A percentile compares a stretch with the other conserved stretches of the same genome.
Evolutionary conservation across 2,797 vertebrate genomes (phyloP).

Genomic region (Leptatherina wallacei): DNA sequence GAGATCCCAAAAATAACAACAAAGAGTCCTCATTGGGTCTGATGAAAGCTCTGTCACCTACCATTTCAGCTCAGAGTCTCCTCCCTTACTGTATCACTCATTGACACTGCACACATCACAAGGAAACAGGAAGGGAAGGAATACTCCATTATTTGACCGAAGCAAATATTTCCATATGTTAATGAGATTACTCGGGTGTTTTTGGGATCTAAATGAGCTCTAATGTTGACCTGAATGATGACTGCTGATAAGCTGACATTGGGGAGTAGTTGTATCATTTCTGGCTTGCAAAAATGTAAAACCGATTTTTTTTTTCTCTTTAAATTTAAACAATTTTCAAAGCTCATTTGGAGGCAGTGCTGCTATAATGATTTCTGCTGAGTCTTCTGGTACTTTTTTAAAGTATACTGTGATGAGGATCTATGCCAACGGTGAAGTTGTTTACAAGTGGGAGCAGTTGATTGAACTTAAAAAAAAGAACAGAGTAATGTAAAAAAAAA

Average conservation of each 20-base stretch:
- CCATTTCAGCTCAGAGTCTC: slow-evolving; percentile 76
- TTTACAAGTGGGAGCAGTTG: too few relatives aligned
- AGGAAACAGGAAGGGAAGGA: slow-evolving; percentile 54
- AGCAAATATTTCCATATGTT: slow-evolving; percentile 64
- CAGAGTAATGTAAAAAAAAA: too few relatives aligned
- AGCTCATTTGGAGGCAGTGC: too few relatives aligned
- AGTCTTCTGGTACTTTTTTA: too few relatives aligned
- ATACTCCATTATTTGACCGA: slow-evolving; percentile 67
- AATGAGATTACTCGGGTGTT: slow-evolving; percentile 36
- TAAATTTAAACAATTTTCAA: background rate
- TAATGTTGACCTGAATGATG: slow-evolving; percentile 12
- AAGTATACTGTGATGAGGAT: too few relatives aligned
- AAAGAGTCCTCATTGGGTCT: slow-evolving; percentile 79
- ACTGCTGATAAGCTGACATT: background rate
- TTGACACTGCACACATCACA: slow-evolving; percentile 64
- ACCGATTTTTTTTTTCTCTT: background rate
- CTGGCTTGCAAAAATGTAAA: background rate
- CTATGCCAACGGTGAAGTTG: too few relatives aligned
- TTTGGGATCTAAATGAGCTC: slow-evolving; percentile 21
- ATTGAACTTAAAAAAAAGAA: too few relatives aligned
- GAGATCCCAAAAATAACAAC: slow-evolving; percentile 85
- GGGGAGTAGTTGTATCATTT: too few relatives aligned
- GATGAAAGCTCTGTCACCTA: slow-evolving; percentile 84
- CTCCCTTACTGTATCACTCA: slow-evolving; percentile 71
- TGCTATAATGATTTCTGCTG: too few relatives aligned